Evolutionary conservation across 2,888 invertebrate species (phyloP).

Genomic region (Cloeon dipterum): DNA sequence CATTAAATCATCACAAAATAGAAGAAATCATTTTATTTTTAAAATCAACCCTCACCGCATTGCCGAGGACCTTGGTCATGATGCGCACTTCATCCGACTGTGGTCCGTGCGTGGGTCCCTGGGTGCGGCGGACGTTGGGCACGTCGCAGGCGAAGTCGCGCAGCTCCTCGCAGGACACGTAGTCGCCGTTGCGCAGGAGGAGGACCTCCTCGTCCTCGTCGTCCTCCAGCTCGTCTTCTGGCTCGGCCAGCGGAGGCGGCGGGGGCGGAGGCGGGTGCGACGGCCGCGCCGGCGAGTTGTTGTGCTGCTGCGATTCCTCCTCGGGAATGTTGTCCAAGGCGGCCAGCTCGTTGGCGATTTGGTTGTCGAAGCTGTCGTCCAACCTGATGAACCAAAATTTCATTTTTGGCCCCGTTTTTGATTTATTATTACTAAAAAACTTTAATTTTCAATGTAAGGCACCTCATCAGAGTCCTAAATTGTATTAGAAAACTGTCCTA

Average conservation of each 20-base stretch:
- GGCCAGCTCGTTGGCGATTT: slow-evolving; percentile 34
- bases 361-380: slow-evolving; percentile 27
- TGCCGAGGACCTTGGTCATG: slow-evolving; percentile 68
- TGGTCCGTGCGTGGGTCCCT: slow-evolving; percentile 42
- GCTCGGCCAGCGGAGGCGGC: slow-evolving; percentile 6
- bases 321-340: slow-evolving; percentile 30
- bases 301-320: slow-evolving; percentile 12
- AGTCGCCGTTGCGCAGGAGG: slow-evolving; percentile 33
- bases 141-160: slow-evolving; percentile 69
- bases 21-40: no score
- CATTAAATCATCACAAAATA: no score
- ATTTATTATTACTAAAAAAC: no score
- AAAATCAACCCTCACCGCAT: slow-evolving; percentile 30
- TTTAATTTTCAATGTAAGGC: no score
- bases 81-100: slow-evolving; percentile 83
- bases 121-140: slow-evolving; percentile 38
- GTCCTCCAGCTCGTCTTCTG: slow-evolving; percentile 11
- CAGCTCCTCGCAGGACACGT: slow-evolving; percentile 78
- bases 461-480: no score
- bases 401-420: no score
- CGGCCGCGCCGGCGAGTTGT: background rate
- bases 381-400: no score
- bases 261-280: background rate
- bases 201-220: slow-evolving; percentile 7
- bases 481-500: no score